Conservation (phyloP, 2,888 invertebrate genomes). For the Trichacis sp. region DNA sequence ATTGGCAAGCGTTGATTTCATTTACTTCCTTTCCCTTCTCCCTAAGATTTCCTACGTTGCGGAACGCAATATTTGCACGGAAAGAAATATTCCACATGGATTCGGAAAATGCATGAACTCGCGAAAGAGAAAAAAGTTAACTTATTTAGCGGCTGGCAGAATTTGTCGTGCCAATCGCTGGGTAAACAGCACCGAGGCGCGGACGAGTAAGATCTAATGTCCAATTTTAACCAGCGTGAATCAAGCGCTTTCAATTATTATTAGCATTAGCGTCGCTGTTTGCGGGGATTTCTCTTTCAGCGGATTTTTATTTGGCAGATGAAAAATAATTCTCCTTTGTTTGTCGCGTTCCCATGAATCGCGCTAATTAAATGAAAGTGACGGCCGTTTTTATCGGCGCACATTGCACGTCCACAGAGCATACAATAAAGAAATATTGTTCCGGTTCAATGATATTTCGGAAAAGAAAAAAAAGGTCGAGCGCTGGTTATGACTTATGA, state of each 20-base stretch:
- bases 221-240: conserved; percentile 1
- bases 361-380: conserved; percentile 37
- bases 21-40: too few relatives aligned
- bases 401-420: conserved; percentile 27
- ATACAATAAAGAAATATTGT: conserved; percentile 19
- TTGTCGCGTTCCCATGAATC: conserved; percentile 35
- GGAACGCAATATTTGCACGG: neutral
- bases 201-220: neutral
- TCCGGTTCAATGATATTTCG: too few relatives aligned
- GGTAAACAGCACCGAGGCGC: neutral
- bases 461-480: neutral
- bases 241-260: neutral
- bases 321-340: too few relatives aligned
- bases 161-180: neutral
- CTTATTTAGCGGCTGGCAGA: neutral
- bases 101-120: neutral
- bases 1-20: too few relatives aligned
- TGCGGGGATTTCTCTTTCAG: neutral
- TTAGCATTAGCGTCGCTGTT: too few relatives aligned
- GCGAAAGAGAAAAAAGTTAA: neutral
- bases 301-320: neutral
- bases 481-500: conserved; percentile 4
- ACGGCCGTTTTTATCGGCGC: conserved; percentile 10
- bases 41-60: neutral
- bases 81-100: neutral